These are phyloP conservation scores for Fistularia tabacaria DNA, from an alignment of 2,797 vertebrate species.

Conservation along the genomic window DNA sequence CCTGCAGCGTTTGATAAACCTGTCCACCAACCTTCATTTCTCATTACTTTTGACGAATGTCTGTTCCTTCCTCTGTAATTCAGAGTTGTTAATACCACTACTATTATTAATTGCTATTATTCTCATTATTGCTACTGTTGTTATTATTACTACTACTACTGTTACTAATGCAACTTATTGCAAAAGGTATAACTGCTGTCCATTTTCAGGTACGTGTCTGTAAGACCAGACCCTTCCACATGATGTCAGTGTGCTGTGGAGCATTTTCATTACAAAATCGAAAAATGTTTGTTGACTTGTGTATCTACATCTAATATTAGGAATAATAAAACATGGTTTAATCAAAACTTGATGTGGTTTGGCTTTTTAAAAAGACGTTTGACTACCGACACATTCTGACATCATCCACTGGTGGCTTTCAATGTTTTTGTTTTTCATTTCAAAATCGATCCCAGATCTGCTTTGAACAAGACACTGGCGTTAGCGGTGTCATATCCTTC, in stretches of 20 bases:
- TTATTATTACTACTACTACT: constrained; percentile 77
- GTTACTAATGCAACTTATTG: constrained; percentile 77
- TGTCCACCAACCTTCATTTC: constrained; percentile 60
- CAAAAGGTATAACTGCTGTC: constrained; percentile 77
- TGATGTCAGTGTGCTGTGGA: constrained; percentile 83
- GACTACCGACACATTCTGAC: neutral
- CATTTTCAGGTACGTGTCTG: constrained; percentile 80
- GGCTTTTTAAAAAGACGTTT: neutral
- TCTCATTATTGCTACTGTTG: constrained; percentile 75
- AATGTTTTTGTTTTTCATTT: too few species aligned
- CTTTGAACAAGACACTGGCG: too few species aligned
- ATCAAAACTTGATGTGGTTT: constrained; percentile 44
- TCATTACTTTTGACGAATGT: constrained; percentile 69
- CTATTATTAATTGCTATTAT: constrained; percentile 75
- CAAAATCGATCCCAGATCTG: too few species aligned
- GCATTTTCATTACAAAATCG: constrained; percentile 75
- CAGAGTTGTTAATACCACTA: constrained; percentile 75
- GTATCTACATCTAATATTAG: constrained; percentile 82
- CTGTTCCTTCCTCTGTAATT: constrained; percentile 69
- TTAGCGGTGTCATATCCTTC: too few species aligned
- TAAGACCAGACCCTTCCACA: constrained; percentile 76
- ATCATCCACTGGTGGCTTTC: too few species aligned
- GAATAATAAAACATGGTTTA: constrained; percentile 82
- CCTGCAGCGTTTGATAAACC: constrained; percentile 68
- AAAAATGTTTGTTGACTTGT: constrained; percentile 80